A percentile compares a stretch with the other conserved stretches of the same genome.
phyloP scores from a whole-genome alignment of 2,797 vertebrate genomes.

The Leucoraja ocellata region DNA sequence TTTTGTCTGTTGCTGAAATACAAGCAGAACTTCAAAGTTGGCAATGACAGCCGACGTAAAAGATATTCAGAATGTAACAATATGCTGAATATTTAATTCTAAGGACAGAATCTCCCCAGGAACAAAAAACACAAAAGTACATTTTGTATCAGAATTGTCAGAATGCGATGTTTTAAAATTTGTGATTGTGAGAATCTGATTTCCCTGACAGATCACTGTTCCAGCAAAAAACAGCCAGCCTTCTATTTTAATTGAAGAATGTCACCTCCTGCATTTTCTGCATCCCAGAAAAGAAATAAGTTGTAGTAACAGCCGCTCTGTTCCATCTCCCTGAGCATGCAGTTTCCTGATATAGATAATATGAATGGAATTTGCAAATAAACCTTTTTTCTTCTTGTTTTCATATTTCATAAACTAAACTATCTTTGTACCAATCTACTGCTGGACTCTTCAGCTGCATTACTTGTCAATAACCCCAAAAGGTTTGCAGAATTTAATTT shows the following conservation, averaged over 20 bases:
- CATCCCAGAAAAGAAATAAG: not conserved
- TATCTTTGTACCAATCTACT: constrained; percentile 17
- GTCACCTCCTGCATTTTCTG: not conserved
- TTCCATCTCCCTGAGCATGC: constrained; percentile 12
- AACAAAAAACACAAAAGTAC: not conserved
- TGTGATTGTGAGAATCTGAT: not conserved
- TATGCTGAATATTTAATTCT: not conserved
- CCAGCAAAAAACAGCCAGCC: not conserved
- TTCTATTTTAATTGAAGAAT: not conserved
- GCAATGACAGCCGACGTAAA: not conserved
- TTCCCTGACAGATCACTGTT: not conserved
- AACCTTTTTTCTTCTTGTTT: constrained; percentile 32
- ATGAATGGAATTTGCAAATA: constrained; percentile 34
- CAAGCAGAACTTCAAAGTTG: not conserved
- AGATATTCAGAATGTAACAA: not conserved
- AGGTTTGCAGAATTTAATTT: not conserved
- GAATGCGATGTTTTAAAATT: not conserved
- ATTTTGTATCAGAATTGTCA: not conserved
- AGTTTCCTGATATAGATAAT: not conserved
- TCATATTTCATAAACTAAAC: constrained; percentile 39
- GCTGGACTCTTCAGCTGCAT: constrained; percentile 36
- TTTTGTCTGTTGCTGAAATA: not conserved
- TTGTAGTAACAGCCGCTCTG: not conserved
- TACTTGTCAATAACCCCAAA: constrained; percentile 26
- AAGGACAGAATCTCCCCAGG: not conserved